phyloP scores from a whole-genome alignment of 2,888 invertebrate genomes.

The Neoitamus cyanurus region DNA sequence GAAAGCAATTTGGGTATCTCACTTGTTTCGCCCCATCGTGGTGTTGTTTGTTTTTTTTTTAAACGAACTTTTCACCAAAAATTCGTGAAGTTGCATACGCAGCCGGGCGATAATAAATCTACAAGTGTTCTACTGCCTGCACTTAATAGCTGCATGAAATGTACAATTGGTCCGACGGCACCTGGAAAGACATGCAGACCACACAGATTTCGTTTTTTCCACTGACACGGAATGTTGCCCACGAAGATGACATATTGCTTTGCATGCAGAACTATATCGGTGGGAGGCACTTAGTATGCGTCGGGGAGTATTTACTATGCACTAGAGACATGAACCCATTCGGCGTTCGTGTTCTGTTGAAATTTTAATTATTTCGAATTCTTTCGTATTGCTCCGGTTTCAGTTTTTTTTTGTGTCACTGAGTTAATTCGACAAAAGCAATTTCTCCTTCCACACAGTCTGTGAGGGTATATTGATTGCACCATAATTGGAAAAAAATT shows the following conservation, averaged over 20 bases:
- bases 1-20: background rate
- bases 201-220: background rate
- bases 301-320: background rate
- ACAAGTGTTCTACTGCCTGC: background rate
- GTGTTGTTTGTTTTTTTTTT: background rate
- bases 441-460: no score
- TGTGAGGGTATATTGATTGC: no score
- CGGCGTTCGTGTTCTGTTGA: background rate
- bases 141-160: background rate
- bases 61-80: background rate
- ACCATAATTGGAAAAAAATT: no score
- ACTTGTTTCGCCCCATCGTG: background rate
- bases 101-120: background rate
- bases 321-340: background rate
- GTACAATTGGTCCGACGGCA: background rate
- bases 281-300: background rate
- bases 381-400: background rate
- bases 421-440: no score
- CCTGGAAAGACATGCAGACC: background rate
- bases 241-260: background rate
- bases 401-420: background rate
- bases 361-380: background rate
- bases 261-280: background rate
- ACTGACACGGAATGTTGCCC: background rate
- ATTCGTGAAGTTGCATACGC: background rate